Percentiles rank a stretch among this genome's conserved stretches.
Conservation (phyloP, 1,140 invertebrate species). For the Dreissena polymorpha region DNA sequence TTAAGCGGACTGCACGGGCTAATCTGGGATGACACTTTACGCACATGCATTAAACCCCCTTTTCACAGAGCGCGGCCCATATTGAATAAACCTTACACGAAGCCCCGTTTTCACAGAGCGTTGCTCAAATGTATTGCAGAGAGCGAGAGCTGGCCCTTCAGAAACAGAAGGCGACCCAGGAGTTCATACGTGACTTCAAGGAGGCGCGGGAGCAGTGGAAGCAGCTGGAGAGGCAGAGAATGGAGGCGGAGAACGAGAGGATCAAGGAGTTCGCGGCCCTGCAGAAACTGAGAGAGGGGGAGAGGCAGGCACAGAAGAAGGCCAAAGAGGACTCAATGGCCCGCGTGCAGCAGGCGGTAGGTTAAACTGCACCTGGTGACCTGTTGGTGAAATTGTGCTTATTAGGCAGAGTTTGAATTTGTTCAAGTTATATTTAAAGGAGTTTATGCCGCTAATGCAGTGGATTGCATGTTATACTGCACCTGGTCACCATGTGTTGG, state of each 20-base stretch:
- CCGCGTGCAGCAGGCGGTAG: slow-evolving; percentile 70
- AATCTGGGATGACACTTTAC: too few relatives aligned
- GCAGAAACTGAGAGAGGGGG: slow-evolving; percentile 73
- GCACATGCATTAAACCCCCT: too few relatives aligned
- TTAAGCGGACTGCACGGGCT: too few relatives aligned
- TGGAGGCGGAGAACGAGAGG: slow-evolving; percentile 78
- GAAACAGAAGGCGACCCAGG: slow-evolving; percentile 75
- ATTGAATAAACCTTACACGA: too few relatives aligned
- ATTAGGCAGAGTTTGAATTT: too few relatives aligned
- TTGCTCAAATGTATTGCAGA: slow-evolving; percentile 61
- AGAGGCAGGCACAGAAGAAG: slow-evolving; percentile 72
- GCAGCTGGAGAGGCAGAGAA: slow-evolving; percentile 70
- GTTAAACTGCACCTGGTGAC: slow-evolving; percentile 18
- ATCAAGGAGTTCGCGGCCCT: slow-evolving; percentile 73
- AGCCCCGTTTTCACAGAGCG: too few relatives aligned
- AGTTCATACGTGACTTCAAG: slow-evolving; percentile 78
- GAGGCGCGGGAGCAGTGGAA: slow-evolving; percentile 76
- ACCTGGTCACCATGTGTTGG: too few relatives aligned
- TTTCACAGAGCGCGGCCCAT: background rate
- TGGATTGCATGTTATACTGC: too few relatives aligned
- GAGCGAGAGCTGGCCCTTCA: slow-evolving; percentile 74
- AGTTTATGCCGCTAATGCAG: too few relatives aligned
- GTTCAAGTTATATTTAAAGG: too few relatives aligned
- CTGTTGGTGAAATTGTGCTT: too few relatives aligned
- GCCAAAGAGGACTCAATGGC: slow-evolving; percentile 73